phyloP scores from a whole-genome alignment of 2,113 vertebrate species.

The Paratilapia polleni region DNA sequence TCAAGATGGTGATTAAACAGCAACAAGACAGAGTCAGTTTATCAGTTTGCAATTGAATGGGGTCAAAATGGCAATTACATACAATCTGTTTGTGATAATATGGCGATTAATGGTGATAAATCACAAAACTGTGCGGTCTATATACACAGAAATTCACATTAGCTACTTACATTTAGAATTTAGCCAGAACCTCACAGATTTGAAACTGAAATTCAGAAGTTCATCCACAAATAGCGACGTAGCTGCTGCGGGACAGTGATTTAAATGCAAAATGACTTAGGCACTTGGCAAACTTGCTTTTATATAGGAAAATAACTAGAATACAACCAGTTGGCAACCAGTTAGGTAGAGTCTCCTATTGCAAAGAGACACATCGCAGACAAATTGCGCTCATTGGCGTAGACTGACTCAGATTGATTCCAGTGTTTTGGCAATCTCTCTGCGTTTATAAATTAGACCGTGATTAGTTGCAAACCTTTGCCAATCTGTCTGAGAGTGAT shows the following conservation, averaged over 20 bases:
- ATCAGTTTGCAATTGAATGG: not conserved
- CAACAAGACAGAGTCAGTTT: not conserved
- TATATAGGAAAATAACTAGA: not conserved
- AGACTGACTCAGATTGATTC: not conserved
- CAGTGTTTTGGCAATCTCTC: not conserved
- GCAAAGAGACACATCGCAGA: no score
- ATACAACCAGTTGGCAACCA: no score
- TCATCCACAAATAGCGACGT: not conserved
- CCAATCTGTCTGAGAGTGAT: no score
- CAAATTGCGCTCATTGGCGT: not conserved
- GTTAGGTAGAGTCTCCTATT: not conserved
- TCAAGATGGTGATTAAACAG: not conserved
- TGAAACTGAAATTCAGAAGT: not conserved
- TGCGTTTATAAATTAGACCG: not conserved
- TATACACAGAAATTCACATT: not conserved
- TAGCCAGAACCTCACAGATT: not conserved
- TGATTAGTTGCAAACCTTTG: not conserved
- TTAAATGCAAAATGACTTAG: not conserved
- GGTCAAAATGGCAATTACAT: not conserved
- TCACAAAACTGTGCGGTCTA: not conserved
- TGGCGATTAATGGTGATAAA: not conserved
- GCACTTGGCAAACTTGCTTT: not conserved
- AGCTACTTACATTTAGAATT: not conserved
- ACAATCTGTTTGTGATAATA: not conserved
- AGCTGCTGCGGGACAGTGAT: not conserved